These are phyloP conservation scores for Chrysemys picta DNA, from an alignment of 2,113 vertebrate species.

Conservation along the genomic window DNA sequence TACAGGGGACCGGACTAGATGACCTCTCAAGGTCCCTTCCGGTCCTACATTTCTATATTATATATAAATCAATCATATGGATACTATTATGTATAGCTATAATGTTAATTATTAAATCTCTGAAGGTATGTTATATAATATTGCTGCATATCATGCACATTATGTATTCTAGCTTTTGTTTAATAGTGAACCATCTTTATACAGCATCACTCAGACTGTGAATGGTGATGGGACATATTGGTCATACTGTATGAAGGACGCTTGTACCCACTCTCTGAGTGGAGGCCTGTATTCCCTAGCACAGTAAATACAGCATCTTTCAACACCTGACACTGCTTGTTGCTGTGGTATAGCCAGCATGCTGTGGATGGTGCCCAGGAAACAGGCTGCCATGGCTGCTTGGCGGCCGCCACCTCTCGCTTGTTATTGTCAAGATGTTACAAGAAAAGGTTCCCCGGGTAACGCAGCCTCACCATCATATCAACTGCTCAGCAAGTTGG, in stretches of 20 bases:
- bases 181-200: background rate
- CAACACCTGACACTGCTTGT: background rate
- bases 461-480: no score
- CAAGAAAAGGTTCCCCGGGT: background rate
- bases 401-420: background rate
- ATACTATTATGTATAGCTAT: background rate
- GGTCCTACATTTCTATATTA: background rate
- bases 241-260: background rate
- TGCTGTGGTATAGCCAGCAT: background rate
- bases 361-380: background rate
- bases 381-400: background rate
- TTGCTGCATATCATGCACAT: no score
- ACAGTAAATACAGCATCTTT: background rate
- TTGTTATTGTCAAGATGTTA: background rate
- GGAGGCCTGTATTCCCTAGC: background rate
- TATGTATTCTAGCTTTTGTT: no score
- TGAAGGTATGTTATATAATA: no score
- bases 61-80: background rate
- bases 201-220: background rate
- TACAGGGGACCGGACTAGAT: background rate
- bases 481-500: background rate
- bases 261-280: background rate
- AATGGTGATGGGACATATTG: background rate
- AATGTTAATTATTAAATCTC: no score
- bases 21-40: background rate